Base-by-base conservation (phyloP, 2,888 invertebrate genomes). In the Hirtodrosophila trivittata region DNA sequence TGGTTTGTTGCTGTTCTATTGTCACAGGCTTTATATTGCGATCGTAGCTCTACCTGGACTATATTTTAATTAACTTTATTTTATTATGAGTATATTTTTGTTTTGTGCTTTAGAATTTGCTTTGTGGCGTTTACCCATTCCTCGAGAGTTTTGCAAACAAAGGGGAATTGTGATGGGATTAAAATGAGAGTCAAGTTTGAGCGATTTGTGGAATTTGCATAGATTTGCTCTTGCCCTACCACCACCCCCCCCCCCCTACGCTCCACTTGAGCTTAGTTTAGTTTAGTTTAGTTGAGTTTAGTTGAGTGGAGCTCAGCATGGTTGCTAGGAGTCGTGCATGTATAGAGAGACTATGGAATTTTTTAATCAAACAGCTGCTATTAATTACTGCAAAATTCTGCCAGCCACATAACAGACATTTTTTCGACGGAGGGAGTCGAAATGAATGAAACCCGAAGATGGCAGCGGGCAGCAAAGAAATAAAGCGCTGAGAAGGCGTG, bases 341-440 rank as follows among this genome's bases (percentile, higher is more conserved):
- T 33, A 28, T 4, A 18, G 37, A 18, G 8, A 33, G 25, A 35
- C 75, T 66, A 62, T 73, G 89, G 89, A 89, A 89, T 87, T 88
- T 89, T 82, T 88, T 88, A 89, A 89, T 89, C 89, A 89, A 89
- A 87, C 87, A 88, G 81, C 87, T 89, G 86, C 78, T 86, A 89
- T 89, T 88, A 89, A 89, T 89, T 89, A 89, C 89, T 88, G 74
- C 73, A 75, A 82, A 87, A 87, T 86, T 87, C 86, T 75, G 74
- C 57, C 65, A 78, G 88, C 87, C 87, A 87, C 88, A 87, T 85
- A 84, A 77, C 86, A 87, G 83, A 87, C 87, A 87, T 80, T 84
- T 87, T 87, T 84, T 86, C 70, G 75, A 77, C 81, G 57, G 78
- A 77, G 77, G 57, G 43, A 60, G 55, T 62, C 52, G 37, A 68